A percentile compares a stretch with the other conserved stretches of the same genome.
These are phyloP conservation scores for Clivina fossor DNA, from an alignment of 2,888 invertebrate genomes.

Conservation along the genomic window DNA sequence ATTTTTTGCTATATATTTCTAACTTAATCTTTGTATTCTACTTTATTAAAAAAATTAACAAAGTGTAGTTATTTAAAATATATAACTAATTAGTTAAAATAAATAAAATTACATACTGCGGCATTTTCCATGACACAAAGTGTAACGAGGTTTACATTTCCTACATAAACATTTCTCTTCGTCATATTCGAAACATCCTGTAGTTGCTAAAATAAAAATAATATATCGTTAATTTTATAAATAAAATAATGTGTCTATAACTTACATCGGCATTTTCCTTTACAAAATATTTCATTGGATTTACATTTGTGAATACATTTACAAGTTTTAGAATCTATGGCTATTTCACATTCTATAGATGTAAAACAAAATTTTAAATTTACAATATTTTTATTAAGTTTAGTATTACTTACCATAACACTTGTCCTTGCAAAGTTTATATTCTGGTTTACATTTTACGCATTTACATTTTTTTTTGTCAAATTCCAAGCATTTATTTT, in stretches of 20 bases:
- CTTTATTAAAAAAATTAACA: no score
- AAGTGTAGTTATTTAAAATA: no score
- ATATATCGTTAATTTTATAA: neutral
- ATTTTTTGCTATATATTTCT: no score
- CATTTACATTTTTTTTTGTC: neutral
- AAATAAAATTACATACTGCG: no score
- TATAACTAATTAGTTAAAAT: no score
- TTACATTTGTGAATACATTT: conserved; percentile 4
- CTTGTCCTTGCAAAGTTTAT: conserved; percentile 2
- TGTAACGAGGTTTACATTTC: no score
- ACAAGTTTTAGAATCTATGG: neutral
- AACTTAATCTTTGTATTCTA: no score
- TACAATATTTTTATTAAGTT: neutral
- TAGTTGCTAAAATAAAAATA: neutral
- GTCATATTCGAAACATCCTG: no score
- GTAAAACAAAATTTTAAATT: neutral
- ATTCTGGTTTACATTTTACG: conserved; percentile 4
- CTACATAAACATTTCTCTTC: no score
- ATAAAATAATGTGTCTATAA: neutral
- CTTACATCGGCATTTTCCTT: neutral
- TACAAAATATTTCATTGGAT: neutral
- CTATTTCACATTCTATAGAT: conserved; percentile 12
- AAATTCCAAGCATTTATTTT: no score
- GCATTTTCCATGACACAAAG: no score
- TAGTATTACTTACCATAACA: conserved; percentile 11